A percentile compares a stretch with the other conserved stretches of the same genome.
Conservation (phyloP, 2,113 vertebrate genomes). For the Myrmecobius fasciatus region DNA sequence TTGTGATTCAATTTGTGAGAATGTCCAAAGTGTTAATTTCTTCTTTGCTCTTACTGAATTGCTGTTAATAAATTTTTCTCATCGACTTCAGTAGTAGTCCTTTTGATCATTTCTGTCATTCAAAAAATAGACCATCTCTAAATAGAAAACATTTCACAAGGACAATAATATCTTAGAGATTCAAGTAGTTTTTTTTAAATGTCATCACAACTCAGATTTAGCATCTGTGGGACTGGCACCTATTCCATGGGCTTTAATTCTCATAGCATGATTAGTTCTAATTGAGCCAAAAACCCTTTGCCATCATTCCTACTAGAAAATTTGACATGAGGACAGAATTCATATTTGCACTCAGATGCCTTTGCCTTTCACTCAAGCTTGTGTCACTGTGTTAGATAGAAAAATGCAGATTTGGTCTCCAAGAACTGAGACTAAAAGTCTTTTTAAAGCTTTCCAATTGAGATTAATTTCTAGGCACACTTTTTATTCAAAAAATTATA, state of each 20-base stretch:
- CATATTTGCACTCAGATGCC: slow-evolving; percentile 59
- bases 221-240: slow-evolving; percentile 45
- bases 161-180: slow-evolving; percentile 59
- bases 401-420: slow-evolving; percentile 65
- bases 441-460: slow-evolving; percentile 67
- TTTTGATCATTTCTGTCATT: slow-evolving; percentile 63
- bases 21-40: slow-evolving; percentile 50
- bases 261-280: slow-evolving; percentile 7
- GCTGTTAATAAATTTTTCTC: slow-evolving; percentile 29
- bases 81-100: slow-evolving; percentile 52
- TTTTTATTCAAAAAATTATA: slow-evolving; percentile 62
- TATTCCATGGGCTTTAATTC: slow-evolving; percentile 29
- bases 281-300: slow-evolving; percentile 22
- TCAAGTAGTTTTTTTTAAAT: slow-evolving; percentile 70
- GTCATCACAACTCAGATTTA: slow-evolving; percentile 63
- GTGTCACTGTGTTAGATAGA: slow-evolving; percentile 53
- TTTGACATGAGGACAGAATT: slow-evolving; percentile 24
- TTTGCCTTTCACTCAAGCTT: slow-evolving; percentile 67
- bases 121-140: slow-evolving; percentile 59
- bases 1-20: slow-evolving; percentile 52
- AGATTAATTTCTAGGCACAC: slow-evolving; percentile 75
- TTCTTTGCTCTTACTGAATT: slow-evolving; percentile 55
- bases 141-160: slow-evolving; percentile 56
- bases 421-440: slow-evolving; percentile 63
- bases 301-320: slow-evolving; percentile 16